Percentiles rank a stretch among this genome's conserved stretches.
phyloP scores from a whole-genome alignment of 2,797 vertebrate genomes.

The Monodelphis domestica region DNA sequence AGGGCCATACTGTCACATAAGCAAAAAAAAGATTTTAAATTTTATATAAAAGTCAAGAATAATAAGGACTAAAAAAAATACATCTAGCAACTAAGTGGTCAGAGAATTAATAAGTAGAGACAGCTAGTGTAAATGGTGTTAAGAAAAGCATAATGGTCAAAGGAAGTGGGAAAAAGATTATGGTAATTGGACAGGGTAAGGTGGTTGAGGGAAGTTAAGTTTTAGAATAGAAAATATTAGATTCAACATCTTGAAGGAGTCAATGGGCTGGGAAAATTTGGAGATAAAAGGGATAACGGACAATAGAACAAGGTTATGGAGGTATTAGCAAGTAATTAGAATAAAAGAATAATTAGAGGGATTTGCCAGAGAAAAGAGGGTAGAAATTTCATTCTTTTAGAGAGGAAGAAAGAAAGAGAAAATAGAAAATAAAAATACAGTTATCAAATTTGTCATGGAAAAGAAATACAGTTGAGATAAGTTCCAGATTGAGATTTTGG shows the following conservation, averaged over 20 bases:
- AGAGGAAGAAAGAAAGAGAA: too few relatives aligned
- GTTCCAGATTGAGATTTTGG: too few relatives aligned
- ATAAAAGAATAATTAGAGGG: background rate
- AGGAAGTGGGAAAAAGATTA: too few relatives aligned
- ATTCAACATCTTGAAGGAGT: background rate
- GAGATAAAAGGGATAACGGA: background rate
- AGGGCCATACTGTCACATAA: background rate
- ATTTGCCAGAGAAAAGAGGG: background rate
- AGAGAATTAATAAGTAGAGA: background rate
- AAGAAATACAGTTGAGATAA: too few relatives aligned
- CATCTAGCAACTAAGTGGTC: background rate
- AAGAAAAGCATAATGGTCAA: background rate
- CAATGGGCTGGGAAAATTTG: background rate
- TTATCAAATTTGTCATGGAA: too few relatives aligned
- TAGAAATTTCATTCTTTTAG: background rate
- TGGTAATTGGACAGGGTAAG: background rate
- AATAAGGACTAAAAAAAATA: background rate
- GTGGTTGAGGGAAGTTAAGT: background rate
- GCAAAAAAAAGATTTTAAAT: background rate
- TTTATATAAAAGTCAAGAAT: background rate
- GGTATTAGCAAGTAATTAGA: background rate
- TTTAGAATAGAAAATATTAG: background rate
- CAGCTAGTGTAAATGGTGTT: background rate
- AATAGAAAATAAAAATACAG: too few relatives aligned
- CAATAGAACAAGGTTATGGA: background rate